These are phyloP conservation scores for Augochlorella aurata DNA, from an alignment of 2,888 invertebrate species.

Conservation along the genomic window DNA sequence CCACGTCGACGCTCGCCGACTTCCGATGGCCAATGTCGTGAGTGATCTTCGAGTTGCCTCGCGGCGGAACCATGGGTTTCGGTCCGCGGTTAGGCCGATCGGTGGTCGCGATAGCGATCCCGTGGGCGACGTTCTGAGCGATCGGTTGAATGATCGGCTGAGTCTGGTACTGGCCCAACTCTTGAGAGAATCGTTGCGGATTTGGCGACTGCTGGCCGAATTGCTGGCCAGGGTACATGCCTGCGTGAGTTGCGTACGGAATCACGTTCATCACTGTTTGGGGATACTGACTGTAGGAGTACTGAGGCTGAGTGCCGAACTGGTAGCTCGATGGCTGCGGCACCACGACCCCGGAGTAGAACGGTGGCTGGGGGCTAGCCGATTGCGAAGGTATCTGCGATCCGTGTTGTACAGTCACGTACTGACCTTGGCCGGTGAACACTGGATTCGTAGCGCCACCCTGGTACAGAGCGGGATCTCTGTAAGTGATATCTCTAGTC, in stretches of 20 bases:
- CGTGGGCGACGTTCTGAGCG: slow-evolving; percentile 76
- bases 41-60: slow-evolving; percentile 79
- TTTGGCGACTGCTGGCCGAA: slow-evolving; percentile 77
- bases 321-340: slow-evolving; percentile 69
- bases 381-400: slow-evolving; percentile 75
- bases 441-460: slow-evolving; percentile 70
- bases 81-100: slow-evolving; percentile 77
- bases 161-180: slow-evolving; percentile 76
- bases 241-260: slow-evolving; percentile 73
- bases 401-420: slow-evolving; percentile 76
- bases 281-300: slow-evolving; percentile 77
- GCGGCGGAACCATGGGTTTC: slow-evolving; percentile 79
- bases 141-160: slow-evolving; percentile 80
- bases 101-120: slow-evolving; percentile 65
- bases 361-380: slow-evolving; percentile 77
- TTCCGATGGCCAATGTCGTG: slow-evolving; percentile 76
- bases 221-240: slow-evolving; percentile 75
- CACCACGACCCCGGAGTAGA: slow-evolving; percentile 74
- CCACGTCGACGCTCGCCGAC: slow-evolving; percentile 72
- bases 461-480: slow-evolving; percentile 74
- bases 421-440: slow-evolving; percentile 74
- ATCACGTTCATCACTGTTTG: slow-evolving; percentile 78
- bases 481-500: slow-evolving; percentile 75
- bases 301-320: slow-evolving; percentile 73
- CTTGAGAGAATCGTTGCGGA: slow-evolving; percentile 78